phyloP scores from a whole-genome alignment of 2,888 invertebrate genomes.

The Prenolepis imparis region DNA sequence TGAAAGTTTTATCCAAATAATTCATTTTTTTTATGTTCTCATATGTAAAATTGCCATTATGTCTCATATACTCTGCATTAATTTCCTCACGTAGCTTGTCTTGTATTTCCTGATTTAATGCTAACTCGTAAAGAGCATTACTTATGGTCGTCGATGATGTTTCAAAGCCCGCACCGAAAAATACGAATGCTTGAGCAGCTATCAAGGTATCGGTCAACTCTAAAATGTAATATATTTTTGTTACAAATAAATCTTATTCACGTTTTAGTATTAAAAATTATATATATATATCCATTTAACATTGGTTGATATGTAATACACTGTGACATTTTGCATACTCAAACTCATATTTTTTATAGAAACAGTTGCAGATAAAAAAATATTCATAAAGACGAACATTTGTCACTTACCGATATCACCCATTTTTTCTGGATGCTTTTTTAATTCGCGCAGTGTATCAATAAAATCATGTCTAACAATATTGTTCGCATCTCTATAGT shows the following conservation, averaged over 20 bases:
- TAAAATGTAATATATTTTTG: background rate
- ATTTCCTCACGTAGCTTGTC: constrained; percentile 84
- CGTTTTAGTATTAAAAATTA: no score
- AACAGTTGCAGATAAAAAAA: no score
- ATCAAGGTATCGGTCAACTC: constrained; percentile 80
- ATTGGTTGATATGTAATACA: no score
- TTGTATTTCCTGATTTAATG: constrained; percentile 84
- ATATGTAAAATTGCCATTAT: constrained; percentile 81
- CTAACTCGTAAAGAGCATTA: constrained; percentile 85
- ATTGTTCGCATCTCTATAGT: constrained; percentile 80
- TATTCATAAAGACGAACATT: no score
- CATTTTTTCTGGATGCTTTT: constrained; percentile 49
- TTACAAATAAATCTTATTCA: background rate
- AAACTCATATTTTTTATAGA: no score
- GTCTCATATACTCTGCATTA: constrained; percentile 71
- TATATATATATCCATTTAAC: no score
- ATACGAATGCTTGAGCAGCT: constrained; percentile 84
- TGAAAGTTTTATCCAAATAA: constrained; percentile 85
- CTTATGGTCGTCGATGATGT: constrained; percentile 86
- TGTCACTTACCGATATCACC: background rate
- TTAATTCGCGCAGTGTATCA: constrained; percentile 81
- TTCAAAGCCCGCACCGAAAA: constrained; percentile 86
- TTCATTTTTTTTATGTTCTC: constrained; percentile 84
- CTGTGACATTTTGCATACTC: no score
- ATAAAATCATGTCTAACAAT: constrained; percentile 85